Conservation (phyloP, 2,797 vertebrate species). For the Denticeps clupeoides region DNA sequence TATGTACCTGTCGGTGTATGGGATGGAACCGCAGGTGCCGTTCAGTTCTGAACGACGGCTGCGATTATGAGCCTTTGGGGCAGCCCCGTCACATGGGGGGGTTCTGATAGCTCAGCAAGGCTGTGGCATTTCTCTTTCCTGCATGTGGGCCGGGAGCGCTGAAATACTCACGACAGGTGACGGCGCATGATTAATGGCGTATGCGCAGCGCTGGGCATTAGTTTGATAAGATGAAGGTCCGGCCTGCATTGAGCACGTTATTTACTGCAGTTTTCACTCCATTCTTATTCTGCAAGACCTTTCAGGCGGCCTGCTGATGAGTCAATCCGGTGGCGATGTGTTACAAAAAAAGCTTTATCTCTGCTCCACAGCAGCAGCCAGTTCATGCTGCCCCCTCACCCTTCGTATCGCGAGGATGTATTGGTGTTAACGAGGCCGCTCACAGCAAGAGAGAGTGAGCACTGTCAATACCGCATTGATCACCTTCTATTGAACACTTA, state of each 20-base stretch:
- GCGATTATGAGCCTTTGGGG: background rate
- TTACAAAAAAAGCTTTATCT: slow-evolving; percentile 37
- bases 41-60: background rate
- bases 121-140: background rate
- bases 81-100: background rate
- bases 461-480: too few relatives aligned
- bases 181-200: slow-evolving; percentile 19
- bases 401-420: slow-evolving; percentile 5
- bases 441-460: slow-evolving; percentile 3
- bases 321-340: slow-evolving; percentile 28
- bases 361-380: slow-evolving; percentile 19
- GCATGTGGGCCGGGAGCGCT: background rate
- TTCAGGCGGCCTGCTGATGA: slow-evolving; percentile 25
- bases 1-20: slow-evolving; percentile 21
- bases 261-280: slow-evolving; percentile 26
- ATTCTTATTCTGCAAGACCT: slow-evolving; percentile 28
- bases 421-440: slow-evolving; percentile 13
- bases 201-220: slow-evolving; percentile 20
- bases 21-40: slow-evolving; percentile 7
- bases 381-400: background rate
- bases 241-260: slow-evolving; percentile 10
- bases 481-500: background rate
- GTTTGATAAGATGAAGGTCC: slow-evolving; percentile 30
- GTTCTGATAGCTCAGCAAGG: too few relatives aligned
- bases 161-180: slow-evolving; percentile 13